Evolutionary conservation across 2,797 vertebrate species (phyloP), one percentile per base, ranked within the genome.

Genomic region (Spinibarbus caldwelli): DNA sequence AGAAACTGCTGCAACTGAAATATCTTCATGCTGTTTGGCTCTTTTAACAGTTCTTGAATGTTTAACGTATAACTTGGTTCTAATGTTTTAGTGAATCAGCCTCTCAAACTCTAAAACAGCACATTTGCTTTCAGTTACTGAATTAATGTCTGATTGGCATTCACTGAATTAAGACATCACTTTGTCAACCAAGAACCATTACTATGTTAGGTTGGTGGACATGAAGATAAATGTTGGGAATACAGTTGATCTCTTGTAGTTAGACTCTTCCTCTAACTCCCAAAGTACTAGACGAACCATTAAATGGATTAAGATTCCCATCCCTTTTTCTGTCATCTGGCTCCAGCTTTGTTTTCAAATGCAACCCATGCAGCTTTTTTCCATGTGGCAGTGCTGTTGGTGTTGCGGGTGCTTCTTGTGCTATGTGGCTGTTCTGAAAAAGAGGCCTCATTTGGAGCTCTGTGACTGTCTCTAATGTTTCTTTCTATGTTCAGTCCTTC

Each of bases 401-500:
- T 66, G 67, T 70, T 89, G 87, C 90, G 81, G 3, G 87, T 87
- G 86, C 88, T 87, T 62, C 82, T 85, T 34, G 71, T 84, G 89
- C 90, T 89, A 83, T 86, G 26, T 82, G 72, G 72, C 45, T 83
- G 62, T 86, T 87, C 88, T 80, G 82, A 23, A 80, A 78, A n/a
- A 87, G 86, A 23, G 45, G 89, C 91, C 91, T 94, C 91, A 76
- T 88, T 88, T 90, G 62, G 41, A 78, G 82, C 70, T 86, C 80
- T 92, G 82, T 83, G 88, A 84, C 85, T 49, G 68, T 88, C 73
- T 83, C 89, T 93, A 93, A 94, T 86, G 83, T 88, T 90, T 92
- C 90, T 94, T 89, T 94, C 85, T 94, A 91, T 95, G 92, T 94
- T 86, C 90, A 91, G 89, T 88, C 91, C 80, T 73, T 86, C 68